Conservation (phyloP, 2,888 invertebrate species). For the Galeruca laticollis region DNA sequence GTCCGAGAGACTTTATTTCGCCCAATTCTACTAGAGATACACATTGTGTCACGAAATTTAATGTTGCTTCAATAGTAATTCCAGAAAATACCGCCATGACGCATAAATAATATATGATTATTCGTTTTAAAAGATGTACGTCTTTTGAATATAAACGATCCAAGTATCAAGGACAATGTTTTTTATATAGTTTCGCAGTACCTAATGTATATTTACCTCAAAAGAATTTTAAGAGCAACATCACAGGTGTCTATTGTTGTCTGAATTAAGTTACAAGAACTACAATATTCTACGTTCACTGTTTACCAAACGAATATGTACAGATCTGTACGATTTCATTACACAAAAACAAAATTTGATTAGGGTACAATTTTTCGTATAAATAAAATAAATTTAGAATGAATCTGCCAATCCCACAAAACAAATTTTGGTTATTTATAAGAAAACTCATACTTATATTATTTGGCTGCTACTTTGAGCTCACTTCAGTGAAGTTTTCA, state of each 20-base stretch:
- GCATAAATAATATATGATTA: slow-evolving; percentile 42
- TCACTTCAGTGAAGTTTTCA: no score
- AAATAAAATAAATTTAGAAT: no score
- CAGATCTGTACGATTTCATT: no score
- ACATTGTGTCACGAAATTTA: slow-evolving; percentile 11
- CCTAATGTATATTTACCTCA: slow-evolving; percentile 27
- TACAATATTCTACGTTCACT: background rate
- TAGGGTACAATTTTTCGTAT: no score
- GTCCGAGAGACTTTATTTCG: background rate
- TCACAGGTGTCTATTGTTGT: slow-evolving; percentile 34
- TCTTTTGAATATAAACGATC: slow-evolving; percentile 40
- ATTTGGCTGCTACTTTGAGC: no score
- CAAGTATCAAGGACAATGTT: slow-evolving; percentile 37
- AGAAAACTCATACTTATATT: no score
- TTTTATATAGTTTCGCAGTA: slow-evolving; percentile 35
- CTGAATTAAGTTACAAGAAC: slow-evolving; percentile 19
- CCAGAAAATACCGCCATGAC: slow-evolving; percentile 37
- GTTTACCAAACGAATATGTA: background rate
- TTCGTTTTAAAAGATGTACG: slow-evolving; percentile 41
- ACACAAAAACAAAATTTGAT: no score
- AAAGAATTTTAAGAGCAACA: slow-evolving; percentile 11
- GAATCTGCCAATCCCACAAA: no score
- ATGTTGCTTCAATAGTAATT: slow-evolving; percentile 19
- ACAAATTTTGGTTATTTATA: no score
- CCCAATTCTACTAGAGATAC: background rate